Base-by-base conservation (phyloP, 2,797 vertebrate species). In the Benthosema pterotum region DNA sequence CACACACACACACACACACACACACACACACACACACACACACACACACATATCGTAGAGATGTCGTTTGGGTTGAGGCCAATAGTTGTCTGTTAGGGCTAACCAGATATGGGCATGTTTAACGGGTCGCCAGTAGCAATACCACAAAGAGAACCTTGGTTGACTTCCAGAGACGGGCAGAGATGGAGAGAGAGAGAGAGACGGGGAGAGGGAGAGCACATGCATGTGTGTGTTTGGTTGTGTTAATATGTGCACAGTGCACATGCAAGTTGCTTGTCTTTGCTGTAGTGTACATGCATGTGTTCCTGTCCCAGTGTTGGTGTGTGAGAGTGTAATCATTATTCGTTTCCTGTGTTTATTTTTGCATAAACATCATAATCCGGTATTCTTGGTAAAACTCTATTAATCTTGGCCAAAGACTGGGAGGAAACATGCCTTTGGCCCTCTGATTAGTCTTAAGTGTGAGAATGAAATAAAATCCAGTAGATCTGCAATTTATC, bases 331-430 rank as follows among this genome's bases (percentile, higher is more conserved):
- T 42, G 14, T 49, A 66, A 56, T 56, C 61, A 54, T 64, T 64
- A 75, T 61, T 65, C 0, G 38, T 48, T 78, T 79, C 71, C 74
- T 72, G 74, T 80, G 67, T 77, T 79, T 83, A 83, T 74, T 42
- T 70, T 63, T 72, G 46, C 5, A 78, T 78, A 76, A 83, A 83
- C 18, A 83, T 71, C 61, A 38, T 38, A 38, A 38, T 7, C 32
- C 32, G 60, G 22, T 69, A 49, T 64, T 74, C 28, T 78, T 19
- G 14, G 66, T 75, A 67, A 70, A 74, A 63, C 16, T 19, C 43
- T 65, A 17, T 67, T 64, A 67, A 76, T 52, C 18, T 51, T 13
- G 50, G 3, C 11, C 6, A 5, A 5, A 17, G 11, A 5, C 18
- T 38, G 22, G 12, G 18, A 52, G 22, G 50, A 52, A 75, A 73